Evolutionary conservation across 2,113 vertebrate species (phyloP), one percentile per base, ranked within the genome.

Genomic region (Eclectus roratus): DNA sequence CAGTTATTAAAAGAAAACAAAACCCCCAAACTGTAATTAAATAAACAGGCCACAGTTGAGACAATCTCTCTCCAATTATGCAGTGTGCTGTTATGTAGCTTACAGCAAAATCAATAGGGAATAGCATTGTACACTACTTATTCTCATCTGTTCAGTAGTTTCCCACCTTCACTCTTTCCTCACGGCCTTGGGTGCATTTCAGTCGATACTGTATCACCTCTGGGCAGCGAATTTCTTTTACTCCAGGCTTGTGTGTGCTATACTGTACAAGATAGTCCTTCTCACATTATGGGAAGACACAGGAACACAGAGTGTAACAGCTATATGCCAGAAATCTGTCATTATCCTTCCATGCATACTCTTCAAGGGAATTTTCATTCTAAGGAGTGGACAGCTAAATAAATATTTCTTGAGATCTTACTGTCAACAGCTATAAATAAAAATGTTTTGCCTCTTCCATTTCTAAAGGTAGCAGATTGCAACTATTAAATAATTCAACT

Each of bases 131-230:
- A 39, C 3, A 20, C 17, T 61, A 28, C 44, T 31, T 80, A 46
- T 80, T 88, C n/a, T 46, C 1, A 1, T 29, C 41, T 65, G 3
- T 79, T 65, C 25, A 78, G 41, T 12, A 81, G 9, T 17, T 78
- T 55, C 19, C 27, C 23, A 79, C 4, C 13, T 35, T 76, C 3
- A 1, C 17, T 85, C 13, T 58, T 82, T 68, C 28, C 43, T 58
- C 0, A 0, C 8, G 27, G 52, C 33, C 52, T 71, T 52, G 7
- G 25, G 33, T 50, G 10, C 31, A 18, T 25, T 15, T 58, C 53
- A 76, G 5, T 29, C 19, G 53, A 29, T 31, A 44, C 4, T 13
- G 4, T 20, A 20, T 21, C 19, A 64, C 24, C 44, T 52, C 35
- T 33, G 14, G 6, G 35, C 10, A 55, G 12, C 13, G 13, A 91